These are phyloP conservation scores for Patiria pectinifera DNA, from an alignment of 53 echinoderm and acorn worm genomes.

Conservation along the genomic window DNA sequence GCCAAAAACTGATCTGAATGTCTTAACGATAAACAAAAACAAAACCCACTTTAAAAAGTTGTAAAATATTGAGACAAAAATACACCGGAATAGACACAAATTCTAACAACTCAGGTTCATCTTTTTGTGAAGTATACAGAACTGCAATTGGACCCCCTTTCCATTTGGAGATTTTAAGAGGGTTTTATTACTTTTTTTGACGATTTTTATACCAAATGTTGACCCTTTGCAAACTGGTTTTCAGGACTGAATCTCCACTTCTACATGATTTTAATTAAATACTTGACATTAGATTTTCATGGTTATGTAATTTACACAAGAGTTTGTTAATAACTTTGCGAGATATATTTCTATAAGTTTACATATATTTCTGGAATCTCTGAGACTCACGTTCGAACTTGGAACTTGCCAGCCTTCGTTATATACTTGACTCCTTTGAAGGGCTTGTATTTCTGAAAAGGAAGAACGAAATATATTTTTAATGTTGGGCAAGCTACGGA, in stretches of 20 bases:
- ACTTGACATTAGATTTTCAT: neutral
- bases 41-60: too few relatives aligned
- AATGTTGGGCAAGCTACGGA: too few relatives aligned
- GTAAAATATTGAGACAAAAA: too few relatives aligned
- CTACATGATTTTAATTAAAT: neutral
- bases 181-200: neutral
- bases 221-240: neutral
- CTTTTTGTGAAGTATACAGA: too few relatives aligned
- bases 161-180: too few relatives aligned
- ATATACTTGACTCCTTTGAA: slow-evolving; percentile 97
- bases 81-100: too few relatives aligned
- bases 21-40: too few relatives aligned
- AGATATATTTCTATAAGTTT: neutral
- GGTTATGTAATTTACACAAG: neutral
- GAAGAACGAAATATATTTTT: neutral
- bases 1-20: too few relatives aligned
- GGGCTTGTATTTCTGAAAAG: slow-evolving; percentile 93
- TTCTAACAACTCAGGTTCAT: too few relatives aligned
- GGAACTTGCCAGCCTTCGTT: slow-evolving; percentile 91
- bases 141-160: too few relatives aligned
- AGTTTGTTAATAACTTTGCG: neutral
- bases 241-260: neutral
- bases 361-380: neutral
- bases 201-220: neutral
- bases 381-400: slow-evolving; percentile 75